A percentile compares a stretch with the other conserved stretches of the same genome.
Evolutionary conservation across 2,113 vertebrate genomes (phyloP).

Genomic region (Hyperopisus bebe): DNA sequence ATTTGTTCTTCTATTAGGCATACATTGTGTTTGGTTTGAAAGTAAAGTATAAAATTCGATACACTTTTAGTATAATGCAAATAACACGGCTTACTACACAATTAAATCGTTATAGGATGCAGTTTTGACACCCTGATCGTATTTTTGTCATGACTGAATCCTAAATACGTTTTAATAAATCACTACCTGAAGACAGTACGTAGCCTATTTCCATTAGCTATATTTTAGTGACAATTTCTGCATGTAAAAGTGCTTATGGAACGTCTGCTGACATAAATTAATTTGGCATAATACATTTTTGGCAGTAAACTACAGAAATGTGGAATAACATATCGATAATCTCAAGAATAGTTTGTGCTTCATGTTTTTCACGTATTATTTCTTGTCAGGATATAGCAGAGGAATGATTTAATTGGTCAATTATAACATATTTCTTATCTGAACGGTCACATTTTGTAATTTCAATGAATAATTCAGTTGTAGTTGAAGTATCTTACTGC

Average conservation of each 20-base stretch:
- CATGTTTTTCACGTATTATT: neutral
- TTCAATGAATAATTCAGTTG: slow-evolving; percentile 1
- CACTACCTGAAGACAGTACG: neutral
- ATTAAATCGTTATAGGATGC: neutral
- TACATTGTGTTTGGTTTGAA: neutral
- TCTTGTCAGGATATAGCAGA: neutral
- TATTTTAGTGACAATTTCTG: neutral
- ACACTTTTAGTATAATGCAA: neutral
- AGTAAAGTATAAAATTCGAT: neutral
- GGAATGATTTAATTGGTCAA: neutral
- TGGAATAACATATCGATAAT: neutral
- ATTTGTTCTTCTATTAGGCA: neutral
- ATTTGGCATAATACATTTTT: neutral
- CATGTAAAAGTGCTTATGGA: neutral
- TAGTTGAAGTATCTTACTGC: neutral
- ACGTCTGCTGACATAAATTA: neutral
- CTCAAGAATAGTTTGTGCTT: neutral
- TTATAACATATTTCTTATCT: neutral
- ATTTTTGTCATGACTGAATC: neutral
- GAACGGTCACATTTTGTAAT: neutral
- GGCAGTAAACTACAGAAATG: neutral
- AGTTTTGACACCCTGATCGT: neutral
- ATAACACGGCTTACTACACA: neutral
- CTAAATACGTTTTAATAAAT: neutral
- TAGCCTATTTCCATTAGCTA: neutral